Percentiles rank a stretch among this genome's conserved stretches.
Conservation (phyloP, 53 echinoderm and acorn worm genomes). For the Holothuria leucospilota region DNA sequence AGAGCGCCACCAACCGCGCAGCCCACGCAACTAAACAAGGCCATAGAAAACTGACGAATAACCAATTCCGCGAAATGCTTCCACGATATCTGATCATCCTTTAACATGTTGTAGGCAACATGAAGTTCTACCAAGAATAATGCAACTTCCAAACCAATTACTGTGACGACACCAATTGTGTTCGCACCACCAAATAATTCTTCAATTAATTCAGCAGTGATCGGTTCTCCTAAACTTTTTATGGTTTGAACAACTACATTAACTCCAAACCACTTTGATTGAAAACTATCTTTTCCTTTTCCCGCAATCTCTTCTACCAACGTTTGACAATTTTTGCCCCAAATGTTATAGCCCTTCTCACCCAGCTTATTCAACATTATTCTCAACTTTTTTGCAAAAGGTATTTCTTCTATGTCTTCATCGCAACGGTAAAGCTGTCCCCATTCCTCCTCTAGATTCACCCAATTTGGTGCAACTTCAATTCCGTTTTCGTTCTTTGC, state of each 20-base stretch:
- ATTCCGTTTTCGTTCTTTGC: background rate
- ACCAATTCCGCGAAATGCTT: constrained; percentile 16
- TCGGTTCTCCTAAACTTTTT: constrained; percentile 11
- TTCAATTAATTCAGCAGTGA: constrained; percentile 6
- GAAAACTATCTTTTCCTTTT: constrained; percentile 5
- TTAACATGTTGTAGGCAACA: background rate
- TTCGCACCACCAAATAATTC: constrained; percentile 1
- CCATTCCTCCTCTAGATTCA: constrained; percentile 2
- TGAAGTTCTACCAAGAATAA: constrained; percentile 1
- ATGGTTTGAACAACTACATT: background rate
- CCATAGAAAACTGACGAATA: constrained; percentile 28
- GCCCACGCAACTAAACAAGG: constrained; percentile 1
- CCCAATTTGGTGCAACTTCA: background rate
- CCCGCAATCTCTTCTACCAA: background rate
- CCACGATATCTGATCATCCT: constrained; percentile 13
- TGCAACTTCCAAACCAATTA: background rate
- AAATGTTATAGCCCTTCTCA: constrained; percentile 9
- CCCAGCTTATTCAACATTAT: constrained; percentile 23
- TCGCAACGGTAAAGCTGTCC: constrained; percentile 17
- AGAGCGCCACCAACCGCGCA: background rate
- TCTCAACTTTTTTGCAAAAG: background rate
- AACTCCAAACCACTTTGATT: constrained; percentile 9
- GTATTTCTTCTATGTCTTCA: constrained; percentile 18
- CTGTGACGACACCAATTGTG: background rate
- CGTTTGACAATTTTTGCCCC: constrained; percentile 2